phyloP scores from a whole-genome alignment of 2,113 vertebrate species.

The Ochotona princeps region DNA sequence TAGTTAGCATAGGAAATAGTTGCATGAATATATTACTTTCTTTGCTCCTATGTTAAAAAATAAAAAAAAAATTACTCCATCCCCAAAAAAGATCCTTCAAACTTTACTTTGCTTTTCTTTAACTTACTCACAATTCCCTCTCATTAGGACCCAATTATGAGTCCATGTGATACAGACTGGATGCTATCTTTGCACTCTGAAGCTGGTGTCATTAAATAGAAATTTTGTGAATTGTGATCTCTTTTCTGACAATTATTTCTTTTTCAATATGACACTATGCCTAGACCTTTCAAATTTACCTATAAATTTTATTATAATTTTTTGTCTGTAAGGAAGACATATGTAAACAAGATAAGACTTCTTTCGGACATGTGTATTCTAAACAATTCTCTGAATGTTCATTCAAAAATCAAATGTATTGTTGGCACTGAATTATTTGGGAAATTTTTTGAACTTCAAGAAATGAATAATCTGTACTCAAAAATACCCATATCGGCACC shows the following conservation, averaged over 20 bases:
- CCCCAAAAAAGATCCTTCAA: neutral
- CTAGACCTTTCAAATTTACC: neutral
- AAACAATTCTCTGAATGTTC: neutral
- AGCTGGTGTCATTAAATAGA: neutral
- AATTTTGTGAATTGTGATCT: neutral
- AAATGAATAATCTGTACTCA: neutral
- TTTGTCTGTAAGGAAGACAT: neutral
- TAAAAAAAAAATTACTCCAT: neutral
- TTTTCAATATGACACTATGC: neutral
- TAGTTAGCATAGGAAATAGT: too few relatives aligned
- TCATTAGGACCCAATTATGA: neutral
- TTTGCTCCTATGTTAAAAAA: too few relatives aligned
- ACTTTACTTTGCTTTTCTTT: conserved; percentile 41
- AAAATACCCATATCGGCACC: too few relatives aligned
- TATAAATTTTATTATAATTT: neutral
- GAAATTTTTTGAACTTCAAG: neutral
- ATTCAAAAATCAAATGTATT: conserved; percentile 19
- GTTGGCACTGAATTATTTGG: neutral
- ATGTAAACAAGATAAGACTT: neutral
- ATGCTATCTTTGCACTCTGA: neutral
- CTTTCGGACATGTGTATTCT: neutral
- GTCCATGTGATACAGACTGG: neutral
- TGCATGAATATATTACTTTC: too few relatives aligned
- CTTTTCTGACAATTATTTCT: neutral
- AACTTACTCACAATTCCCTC: neutral